Conservation (phyloP, 2,113 vertebrate genomes). For the Mormyrus lacerda region DNA sequence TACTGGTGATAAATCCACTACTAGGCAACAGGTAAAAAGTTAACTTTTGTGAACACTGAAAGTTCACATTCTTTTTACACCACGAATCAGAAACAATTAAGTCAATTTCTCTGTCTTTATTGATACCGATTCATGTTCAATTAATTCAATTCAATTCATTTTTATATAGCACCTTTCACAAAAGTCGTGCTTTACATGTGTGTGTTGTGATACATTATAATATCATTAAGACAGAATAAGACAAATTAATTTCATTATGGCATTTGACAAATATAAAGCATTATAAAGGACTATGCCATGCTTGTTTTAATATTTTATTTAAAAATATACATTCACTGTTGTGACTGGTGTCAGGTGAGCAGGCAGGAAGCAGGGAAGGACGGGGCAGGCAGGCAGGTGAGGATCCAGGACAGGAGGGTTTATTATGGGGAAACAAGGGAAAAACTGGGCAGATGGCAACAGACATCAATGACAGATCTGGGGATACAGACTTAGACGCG, state of each 20-base stretch:
- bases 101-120: neutral
- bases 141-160: neutral
- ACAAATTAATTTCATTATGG: neutral
- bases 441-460: too few species aligned
- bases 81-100: neutral
- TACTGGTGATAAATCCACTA: neutral
- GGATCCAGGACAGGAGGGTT: too few species aligned
- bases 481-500: too few species aligned
- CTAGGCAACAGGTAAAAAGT: neutral
- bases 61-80: neutral
- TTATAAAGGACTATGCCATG: neutral
- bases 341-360: too few species aligned
- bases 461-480: too few species aligned
- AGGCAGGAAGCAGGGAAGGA: too few species aligned
- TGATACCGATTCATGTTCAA: neutral
- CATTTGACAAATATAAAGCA: neutral
- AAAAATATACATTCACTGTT: neutral
- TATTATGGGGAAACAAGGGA: too few species aligned
- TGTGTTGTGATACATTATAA: neutral
- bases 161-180: neutral
- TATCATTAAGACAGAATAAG: neutral
- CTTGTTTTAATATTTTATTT: neutral
- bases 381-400: too few species aligned
- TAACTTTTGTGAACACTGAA: neutral
- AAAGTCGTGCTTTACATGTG: neutral